Evolutionary conservation across 2,888 invertebrate species (phyloP).

Genomic region (Apocheima hispidaria): DNA sequence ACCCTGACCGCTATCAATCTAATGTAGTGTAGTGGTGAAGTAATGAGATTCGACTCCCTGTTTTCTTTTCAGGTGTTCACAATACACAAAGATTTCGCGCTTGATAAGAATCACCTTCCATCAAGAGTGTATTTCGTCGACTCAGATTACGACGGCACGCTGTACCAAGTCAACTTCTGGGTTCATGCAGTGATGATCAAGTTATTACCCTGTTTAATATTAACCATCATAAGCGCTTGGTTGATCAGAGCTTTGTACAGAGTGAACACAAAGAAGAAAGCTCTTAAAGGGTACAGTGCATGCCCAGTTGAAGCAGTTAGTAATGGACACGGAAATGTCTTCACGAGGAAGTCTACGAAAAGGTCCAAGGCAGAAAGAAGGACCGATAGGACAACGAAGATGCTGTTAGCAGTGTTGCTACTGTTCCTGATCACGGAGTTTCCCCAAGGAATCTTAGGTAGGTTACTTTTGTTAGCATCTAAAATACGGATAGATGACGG

Average conservation of each 20-base stretch:
- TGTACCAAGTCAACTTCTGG: slow-evolving; percentile 92
- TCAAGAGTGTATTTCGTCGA: slow-evolving; percentile 80
- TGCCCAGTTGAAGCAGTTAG: slow-evolving; percentile 69
- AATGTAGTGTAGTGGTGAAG: slow-evolving; percentile 27
- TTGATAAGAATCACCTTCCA: slow-evolving; percentile 69
- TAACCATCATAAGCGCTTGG: slow-evolving; percentile 91
- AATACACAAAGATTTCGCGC: slow-evolving; percentile 65
- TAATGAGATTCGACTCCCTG: slow-evolving; percentile 27
- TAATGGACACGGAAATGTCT: slow-evolving; percentile 73
- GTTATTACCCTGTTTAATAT: slow-evolving; percentile 91
- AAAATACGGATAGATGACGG: background rate
- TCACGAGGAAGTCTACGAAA: slow-evolving; percentile 74
- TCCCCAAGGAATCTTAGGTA: slow-evolving; percentile 92
- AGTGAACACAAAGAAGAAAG: slow-evolving; percentile 88
- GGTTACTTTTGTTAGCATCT: slow-evolving; percentile 25
- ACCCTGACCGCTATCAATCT: slow-evolving; percentile 28
- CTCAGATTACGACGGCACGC: slow-evolving; percentile 85
- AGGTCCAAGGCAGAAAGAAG: slow-evolving; percentile 75
- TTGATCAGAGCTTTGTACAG: slow-evolving; percentile 90
- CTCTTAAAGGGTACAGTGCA: slow-evolving; percentile 82
- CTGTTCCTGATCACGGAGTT: slow-evolving; percentile 96
- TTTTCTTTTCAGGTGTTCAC: slow-evolving; percentile 74
- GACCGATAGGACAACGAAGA: slow-evolving; percentile 93
- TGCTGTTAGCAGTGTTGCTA: slow-evolving; percentile 94
- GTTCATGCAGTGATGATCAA: slow-evolving; percentile 93